Conservation (phyloP, 1,140 invertebrate genomes). For the Epicauta chinensis region DNA sequence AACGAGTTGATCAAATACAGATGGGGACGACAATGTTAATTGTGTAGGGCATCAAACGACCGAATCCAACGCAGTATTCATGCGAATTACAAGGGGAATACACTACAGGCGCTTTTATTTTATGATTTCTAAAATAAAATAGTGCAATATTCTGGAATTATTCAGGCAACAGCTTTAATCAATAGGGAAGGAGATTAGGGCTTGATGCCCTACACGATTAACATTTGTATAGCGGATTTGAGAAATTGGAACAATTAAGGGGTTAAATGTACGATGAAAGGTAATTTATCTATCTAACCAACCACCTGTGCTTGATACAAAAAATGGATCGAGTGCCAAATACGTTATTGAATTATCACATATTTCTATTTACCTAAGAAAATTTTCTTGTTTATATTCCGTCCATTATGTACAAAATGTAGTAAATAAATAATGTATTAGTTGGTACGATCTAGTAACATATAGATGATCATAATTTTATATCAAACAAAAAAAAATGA, state of each 20-base stretch:
- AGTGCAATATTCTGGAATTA: too few relatives aligned
- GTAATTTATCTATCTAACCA: constrained; percentile 5
- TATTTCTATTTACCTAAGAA: constrained; percentile 33
- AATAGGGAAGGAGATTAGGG: too few relatives aligned
- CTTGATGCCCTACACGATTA: too few relatives aligned
- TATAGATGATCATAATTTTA: constrained; percentile 1
- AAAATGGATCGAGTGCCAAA: constrained; percentile 11
- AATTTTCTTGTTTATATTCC: constrained; percentile 31
- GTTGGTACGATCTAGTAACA: constrained; percentile 28
- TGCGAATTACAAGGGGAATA: too few relatives aligned
- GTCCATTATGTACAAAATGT: constrained; percentile 29
- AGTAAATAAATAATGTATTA: constrained; percentile 33
- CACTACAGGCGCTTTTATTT: too few relatives aligned
- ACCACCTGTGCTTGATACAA: constrained; percentile 12
- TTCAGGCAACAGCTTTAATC: too few relatives aligned
- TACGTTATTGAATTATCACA: constrained; percentile 19
- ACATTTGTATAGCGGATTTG: too few relatives aligned
- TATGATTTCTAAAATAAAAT: too few relatives aligned
- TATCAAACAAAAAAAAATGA: neutral
- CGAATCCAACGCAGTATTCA: too few relatives aligned
- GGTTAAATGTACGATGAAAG: neutral
- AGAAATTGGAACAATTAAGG: constrained; percentile 1
- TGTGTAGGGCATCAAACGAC: too few relatives aligned
- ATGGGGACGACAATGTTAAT: too few relatives aligned
- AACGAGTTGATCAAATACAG: too few relatives aligned